Evolutionary conservation across 2,797 vertebrate genomes (phyloP), one percentile per base, ranked within the genome.

Genomic region (Pseudocheirus occidentalis): DNA sequence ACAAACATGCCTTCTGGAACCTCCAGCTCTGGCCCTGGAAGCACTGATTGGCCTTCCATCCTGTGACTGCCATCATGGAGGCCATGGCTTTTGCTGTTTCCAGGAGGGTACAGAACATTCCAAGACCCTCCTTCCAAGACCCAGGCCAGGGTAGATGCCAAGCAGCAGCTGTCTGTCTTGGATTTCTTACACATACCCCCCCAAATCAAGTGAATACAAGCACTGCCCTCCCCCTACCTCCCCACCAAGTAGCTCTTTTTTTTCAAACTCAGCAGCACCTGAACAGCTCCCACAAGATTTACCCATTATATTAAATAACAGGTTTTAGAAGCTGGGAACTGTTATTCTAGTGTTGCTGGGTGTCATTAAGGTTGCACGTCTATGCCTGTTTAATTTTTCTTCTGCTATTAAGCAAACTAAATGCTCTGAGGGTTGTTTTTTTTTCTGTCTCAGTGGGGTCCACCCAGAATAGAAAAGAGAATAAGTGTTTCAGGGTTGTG

Each of bases 341-440:
- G 98, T 97, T 98, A 97, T 95, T 98, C 94, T 98, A 97, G 92
- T 96, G 96, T 98, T 98, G 97, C 97, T 97, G 96, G 94, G 91
- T 98, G 97, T 96, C 97, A 97, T 98, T 98, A 98, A 98, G 98
- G 97, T 98, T 97, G 97, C 98, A 98, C 97, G 98, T 98, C 98
- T 98, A 96, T 98, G 96, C 97, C 98, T 98, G 98, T 98, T 98
- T 99, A 98, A 98, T 98, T 99, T 98, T 98, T 98, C 96, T 98
- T 98, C 97, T 98, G 94, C 98, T 98, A 97, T 98, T 98, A 98
- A 98, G 97, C 97, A 98, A 97, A 97, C 98, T 98, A 98, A 98
- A 98, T 96, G 96, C 97, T 98, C 96, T n/a, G 94, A 98, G 97
- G 96, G 95, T 11, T 54, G 4, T 97, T 98, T 97, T 95, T 97